Conservation (phyloP, 2,888 invertebrate genomes). For the Euplagia quadripunctaria region DNA sequence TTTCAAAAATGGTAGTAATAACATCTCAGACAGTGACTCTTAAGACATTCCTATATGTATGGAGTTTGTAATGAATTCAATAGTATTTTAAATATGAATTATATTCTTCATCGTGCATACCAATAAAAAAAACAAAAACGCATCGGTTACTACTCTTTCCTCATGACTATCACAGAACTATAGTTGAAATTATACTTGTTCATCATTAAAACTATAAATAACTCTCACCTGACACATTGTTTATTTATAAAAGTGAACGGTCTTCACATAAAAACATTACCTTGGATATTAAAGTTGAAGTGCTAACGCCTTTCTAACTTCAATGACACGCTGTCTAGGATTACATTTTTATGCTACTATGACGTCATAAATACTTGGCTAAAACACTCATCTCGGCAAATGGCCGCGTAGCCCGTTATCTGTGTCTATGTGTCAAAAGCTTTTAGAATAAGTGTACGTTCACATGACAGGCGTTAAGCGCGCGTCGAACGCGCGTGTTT, state of each 20-base stretch:
- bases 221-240: conserved; percentile 10
- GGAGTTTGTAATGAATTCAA: too few relatives aligned
- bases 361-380: conserved; percentile 42
- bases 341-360: conserved; percentile 40
- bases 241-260: conserved; percentile 25
- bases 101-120: too few relatives aligned
- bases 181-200: not conserved
- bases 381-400: conserved; percentile 30
- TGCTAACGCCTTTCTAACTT: conserved; percentile 59
- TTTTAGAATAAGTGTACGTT: too few relatives aligned
- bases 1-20: not conserved
- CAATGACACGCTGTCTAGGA: conserved; percentile 56
- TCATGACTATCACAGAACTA: not conserved
- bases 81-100: too few relatives aligned
- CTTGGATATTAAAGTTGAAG: conserved; percentile 43
- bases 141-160: too few relatives aligned
- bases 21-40: not conserved
- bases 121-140: too few relatives aligned
- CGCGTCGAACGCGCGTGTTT: too few relatives aligned
- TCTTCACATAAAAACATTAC: conserved; percentile 31
- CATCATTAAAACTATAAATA: not conserved
- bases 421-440: too few relatives aligned
- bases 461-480: too few relatives aligned
- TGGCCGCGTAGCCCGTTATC: conserved; percentile 20
- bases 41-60: not conserved